These are phyloP conservation scores for Parnassius orleans DNA, from an alignment of 2,888 invertebrate genomes.

Conservation along the genomic window DNA sequence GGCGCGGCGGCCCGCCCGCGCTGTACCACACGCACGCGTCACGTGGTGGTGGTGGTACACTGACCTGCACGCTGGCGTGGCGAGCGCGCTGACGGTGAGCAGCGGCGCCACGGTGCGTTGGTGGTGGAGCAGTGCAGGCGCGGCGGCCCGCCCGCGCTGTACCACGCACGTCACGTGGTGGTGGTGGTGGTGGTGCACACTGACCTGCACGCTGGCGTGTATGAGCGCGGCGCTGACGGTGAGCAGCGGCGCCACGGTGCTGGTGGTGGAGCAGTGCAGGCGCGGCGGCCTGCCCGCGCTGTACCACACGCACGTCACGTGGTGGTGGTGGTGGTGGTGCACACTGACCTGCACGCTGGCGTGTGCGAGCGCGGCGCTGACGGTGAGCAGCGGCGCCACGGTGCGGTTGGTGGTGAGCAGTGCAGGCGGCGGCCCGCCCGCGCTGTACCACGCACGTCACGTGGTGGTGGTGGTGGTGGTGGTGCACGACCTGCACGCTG, in stretches of 20 bases:
- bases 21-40: too few species aligned
- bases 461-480: neutral
- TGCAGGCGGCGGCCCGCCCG: neutral
- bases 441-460: neutral
- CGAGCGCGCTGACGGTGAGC: neutral
- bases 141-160: neutral
- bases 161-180: neutral
- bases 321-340: neutral
- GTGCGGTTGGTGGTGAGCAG: conserved; percentile 1
- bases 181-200: neutral
- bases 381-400: conserved; percentile 35
- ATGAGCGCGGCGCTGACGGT: conserved; percentile 59
- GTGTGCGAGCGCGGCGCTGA: conserved; percentile 30
- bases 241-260: conserved; percentile 70
- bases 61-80: conserved; percentile 1
- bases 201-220: conserved; percentile 1
- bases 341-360: conserved; percentile 43
- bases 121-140: conserved; percentile 1
- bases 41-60: too few species aligned
- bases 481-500: neutral
- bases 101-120: conserved; percentile 1
- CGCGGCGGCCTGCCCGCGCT: neutral
- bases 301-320: neutral
- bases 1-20: too few species aligned
- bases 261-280: conserved; percentile 58